phyloP scores from a whole-genome alignment of 2,888 invertebrate genomes.

The Drosophila histrio region DNA sequence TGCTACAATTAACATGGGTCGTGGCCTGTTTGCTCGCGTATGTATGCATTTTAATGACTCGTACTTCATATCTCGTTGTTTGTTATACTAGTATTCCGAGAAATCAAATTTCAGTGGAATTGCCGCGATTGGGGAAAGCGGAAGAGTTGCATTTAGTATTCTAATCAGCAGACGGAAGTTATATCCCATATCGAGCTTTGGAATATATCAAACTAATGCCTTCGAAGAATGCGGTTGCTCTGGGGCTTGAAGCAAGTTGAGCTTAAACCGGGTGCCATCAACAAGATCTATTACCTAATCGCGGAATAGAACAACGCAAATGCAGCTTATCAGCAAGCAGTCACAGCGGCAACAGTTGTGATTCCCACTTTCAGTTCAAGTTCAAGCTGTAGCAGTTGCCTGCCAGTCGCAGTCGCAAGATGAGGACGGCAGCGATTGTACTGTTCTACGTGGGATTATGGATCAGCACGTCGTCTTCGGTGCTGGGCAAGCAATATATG shows the following conservation, averaged over 20 bases:
- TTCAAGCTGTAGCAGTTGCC: slow-evolving; percentile 18
- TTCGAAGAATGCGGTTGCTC: background rate
- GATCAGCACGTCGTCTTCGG: slow-evolving; percentile 21
- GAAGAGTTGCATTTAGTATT: background rate
- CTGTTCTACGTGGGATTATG: slow-evolving; percentile 35
- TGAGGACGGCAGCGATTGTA: slow-evolving; percentile 47
- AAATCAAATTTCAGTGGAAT: no score
- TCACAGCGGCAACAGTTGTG: background rate
- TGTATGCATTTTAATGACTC: no score
- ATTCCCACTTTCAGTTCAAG: slow-evolving; percentile 23
- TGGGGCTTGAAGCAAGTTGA: background rate
- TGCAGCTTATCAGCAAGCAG: slow-evolving; percentile 40
- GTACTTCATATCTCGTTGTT: no score
- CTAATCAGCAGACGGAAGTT: background rate
- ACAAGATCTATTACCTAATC: slow-evolving; percentile 1
- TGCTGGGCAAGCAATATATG: slow-evolving; percentile 62
- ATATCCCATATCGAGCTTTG: background rate
- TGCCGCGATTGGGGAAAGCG: background rate
- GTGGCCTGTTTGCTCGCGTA: no score
- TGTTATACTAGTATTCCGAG: no score
- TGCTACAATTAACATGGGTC: no score
- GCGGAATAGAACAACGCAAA: slow-evolving; percentile 32
- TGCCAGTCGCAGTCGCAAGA: slow-evolving; percentile 61
- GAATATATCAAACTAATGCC: background rate
- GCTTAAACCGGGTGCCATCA: slow-evolving; percentile 2